Evolutionary conservation across 1,140 invertebrate genomes (phyloP).

Genomic region (Trialeurodes vaporariorum): DNA sequence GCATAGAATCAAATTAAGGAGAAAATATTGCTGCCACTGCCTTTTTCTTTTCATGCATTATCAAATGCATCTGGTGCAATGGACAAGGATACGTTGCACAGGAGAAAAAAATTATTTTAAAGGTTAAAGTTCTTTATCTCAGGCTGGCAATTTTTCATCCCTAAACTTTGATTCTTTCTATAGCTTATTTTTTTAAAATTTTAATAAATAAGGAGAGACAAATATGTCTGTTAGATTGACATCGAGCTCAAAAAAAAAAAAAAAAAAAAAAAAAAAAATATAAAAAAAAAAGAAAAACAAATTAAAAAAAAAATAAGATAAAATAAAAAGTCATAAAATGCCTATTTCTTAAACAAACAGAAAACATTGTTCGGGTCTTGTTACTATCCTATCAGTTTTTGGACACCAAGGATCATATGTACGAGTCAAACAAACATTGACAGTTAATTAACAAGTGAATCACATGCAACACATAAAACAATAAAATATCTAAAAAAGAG

Average conservation of each 20-base stretch:
- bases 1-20: no score
- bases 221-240: neutral
- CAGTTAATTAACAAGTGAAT: neutral
- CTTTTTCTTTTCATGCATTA: neutral
- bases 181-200: no score
- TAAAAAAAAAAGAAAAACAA: neutral
- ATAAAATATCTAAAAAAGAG: neutral
- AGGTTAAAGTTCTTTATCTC: neutral
- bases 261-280: neutral
- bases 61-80: no score
- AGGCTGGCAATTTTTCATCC: neutral
- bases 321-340: neutral
- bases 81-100: no score
- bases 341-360: neutral
- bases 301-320: neutral
- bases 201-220: neutral
- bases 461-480: neutral
- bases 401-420: no score
- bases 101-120: neutral
- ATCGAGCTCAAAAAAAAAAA: neutral
- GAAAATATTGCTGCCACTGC: no score
- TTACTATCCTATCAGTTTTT: no score
- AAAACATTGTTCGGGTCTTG: no score
- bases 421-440: neutral
- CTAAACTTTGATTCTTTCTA: no score